These are phyloP conservation scores for Hoplodrina blanda DNA, from an alignment of 2,888 invertebrate genomes.

Conservation along the genomic window DNA sequence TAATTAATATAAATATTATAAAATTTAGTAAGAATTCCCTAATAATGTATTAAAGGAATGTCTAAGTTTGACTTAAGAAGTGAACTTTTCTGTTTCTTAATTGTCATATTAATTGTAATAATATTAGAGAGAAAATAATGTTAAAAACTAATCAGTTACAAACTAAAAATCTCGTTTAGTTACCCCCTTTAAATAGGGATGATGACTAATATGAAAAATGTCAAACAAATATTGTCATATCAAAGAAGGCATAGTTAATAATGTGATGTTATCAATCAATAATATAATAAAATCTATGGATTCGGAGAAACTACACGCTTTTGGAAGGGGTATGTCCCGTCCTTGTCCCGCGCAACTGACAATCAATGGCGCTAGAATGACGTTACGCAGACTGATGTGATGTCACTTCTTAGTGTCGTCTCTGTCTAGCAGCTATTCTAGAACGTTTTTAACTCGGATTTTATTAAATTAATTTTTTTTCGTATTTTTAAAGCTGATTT, in stretches of 20 bases:
- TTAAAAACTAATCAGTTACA: slow-evolving; percentile 14
- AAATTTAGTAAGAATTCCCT: slow-evolving; percentile 10
- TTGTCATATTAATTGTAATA: slow-evolving; percentile 4
- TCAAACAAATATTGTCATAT: no score
- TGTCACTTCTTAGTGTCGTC: neutral
- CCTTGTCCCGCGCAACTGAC: no score
- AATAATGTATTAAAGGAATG: slow-evolving; percentile 11
- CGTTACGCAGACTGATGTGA: neutral
- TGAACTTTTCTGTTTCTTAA: slow-evolving; percentile 21
- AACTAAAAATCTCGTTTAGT: slow-evolving; percentile 21
- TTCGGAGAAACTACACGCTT: no score
- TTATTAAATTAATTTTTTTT: no score
- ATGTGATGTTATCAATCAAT: no score
- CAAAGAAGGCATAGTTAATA: no score
- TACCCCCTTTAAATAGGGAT: slow-evolving; percentile 14
- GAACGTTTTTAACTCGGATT: no score
- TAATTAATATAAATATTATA: slow-evolving; percentile 31
- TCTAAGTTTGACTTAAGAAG: slow-evolving; percentile 10
- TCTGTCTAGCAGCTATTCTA: neutral
- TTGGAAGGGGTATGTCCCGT: no score
- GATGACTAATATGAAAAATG: neutral
- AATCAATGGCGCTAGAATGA: no score
- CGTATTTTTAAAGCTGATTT: neutral
- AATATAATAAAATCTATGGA: no score
- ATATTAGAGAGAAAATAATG: slow-evolving; percentile 16